Conservation (phyloP, 2,113 vertebrate genomes). For the Cranoglanis bouderius region DNA sequence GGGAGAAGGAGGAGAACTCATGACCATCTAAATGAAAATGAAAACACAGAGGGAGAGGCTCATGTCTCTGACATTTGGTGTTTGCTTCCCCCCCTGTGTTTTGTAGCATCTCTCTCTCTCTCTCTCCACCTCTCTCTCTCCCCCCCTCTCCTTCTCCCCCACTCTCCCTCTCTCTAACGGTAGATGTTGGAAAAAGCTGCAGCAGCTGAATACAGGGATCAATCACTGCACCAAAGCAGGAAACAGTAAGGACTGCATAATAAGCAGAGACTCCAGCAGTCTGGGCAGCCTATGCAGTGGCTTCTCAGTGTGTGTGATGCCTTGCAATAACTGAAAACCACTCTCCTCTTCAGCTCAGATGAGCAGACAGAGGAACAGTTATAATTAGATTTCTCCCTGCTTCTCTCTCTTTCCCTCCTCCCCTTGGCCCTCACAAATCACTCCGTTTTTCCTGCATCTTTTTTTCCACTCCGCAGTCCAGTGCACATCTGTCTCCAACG, state of each 20-base stretch:
- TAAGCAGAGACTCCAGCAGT: background rate
- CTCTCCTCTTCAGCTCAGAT: slow-evolving; percentile 15
- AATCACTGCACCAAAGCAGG: slow-evolving; percentile 17
- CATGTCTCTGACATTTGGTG: slow-evolving; percentile 30
- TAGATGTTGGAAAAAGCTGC: slow-evolving; percentile 4
- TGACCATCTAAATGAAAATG: slow-evolving; percentile 30
- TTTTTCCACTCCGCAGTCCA: slow-evolving; percentile 34
- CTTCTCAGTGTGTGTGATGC: background rate
- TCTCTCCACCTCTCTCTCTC: background rate
- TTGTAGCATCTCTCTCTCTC: background rate
- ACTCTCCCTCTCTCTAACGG: background rate
- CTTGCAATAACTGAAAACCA: background rate
- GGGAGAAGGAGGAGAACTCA: background rate
- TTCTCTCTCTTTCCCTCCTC: slow-evolving; percentile 28
- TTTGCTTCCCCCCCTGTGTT: background rate
- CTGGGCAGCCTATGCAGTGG: background rate
- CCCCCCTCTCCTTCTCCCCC: background rate
- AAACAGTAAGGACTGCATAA: background rate
- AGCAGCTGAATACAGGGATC: slow-evolving; percentile 12
- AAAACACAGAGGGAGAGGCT: slow-evolving; percentile 26
- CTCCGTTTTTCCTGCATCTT: slow-evolving; percentile 32
- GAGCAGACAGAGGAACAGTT: slow-evolving; percentile 30
- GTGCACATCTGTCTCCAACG: slow-evolving; percentile 33
- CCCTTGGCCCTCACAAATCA: slow-evolving; percentile 28
- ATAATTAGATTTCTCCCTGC: slow-evolving; percentile 26